phyloP scores from a whole-genome alignment of 2,797 vertebrate species.

The Propithecus deckenii region DNA sequence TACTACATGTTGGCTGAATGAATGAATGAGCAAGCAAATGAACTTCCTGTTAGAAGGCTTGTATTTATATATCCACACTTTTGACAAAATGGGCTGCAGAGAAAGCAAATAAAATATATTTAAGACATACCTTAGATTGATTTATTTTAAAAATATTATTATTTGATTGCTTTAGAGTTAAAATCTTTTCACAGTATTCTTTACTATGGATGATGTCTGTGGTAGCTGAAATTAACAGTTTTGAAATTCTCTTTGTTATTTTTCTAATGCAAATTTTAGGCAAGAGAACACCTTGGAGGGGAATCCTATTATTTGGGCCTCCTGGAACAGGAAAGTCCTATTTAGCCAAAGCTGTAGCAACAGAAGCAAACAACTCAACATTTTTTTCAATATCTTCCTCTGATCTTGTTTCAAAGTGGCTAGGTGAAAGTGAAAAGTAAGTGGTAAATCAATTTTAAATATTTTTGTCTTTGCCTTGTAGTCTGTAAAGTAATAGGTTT shows the following conservation, averaged over 20 bases:
- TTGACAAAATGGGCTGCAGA: not conserved
- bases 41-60: not conserved
- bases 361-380: slow-evolving; percentile 99
- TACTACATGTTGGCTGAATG: not conserved
- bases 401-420: slow-evolving; percentile 98
- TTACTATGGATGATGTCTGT: not conserved
- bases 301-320: slow-evolving; percentile 97
- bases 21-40: not conserved
- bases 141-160: not conserved
- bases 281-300: slow-evolving; percentile 98
- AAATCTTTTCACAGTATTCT: not conserved
- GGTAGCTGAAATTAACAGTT: not conserved
- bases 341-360: slow-evolving; percentile 98
- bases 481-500: not conserved
- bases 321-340: slow-evolving; percentile 99
- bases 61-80: not conserved
- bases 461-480: not conserved
- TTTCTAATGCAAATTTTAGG: slow-evolving; percentile 84
- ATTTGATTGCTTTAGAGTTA: not conserved
- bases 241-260: slow-evolving; percentile 47
- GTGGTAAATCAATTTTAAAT: slow-evolving; percentile 69
- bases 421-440: slow-evolving; percentile 99
- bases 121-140: not conserved
- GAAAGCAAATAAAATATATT: not conserved
- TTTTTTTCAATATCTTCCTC: slow-evolving; percentile 99